These are phyloP conservation scores for Dromas ardeola DNA, from an alignment of 2,113 vertebrate genomes.

Conservation along the genomic window DNA sequence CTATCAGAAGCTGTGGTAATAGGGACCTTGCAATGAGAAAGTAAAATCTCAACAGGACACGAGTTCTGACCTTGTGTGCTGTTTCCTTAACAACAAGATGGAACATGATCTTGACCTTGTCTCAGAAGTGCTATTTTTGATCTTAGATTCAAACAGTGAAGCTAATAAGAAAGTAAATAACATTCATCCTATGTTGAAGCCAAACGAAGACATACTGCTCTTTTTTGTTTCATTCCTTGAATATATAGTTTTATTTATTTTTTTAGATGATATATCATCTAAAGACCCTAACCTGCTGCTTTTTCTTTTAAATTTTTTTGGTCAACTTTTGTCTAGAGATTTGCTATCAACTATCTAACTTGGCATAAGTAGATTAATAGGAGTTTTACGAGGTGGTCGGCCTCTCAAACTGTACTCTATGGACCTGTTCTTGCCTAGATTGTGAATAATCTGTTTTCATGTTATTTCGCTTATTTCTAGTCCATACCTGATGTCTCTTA, in stretches of 20 bases:
- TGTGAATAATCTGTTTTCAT: neutral
- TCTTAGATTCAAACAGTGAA: neutral
- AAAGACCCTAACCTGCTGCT: neutral
- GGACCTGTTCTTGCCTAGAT: neutral
- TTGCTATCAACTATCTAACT: neutral
- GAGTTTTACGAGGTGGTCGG: neutral
- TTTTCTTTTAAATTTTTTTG: neutral
- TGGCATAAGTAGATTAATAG: neutral
- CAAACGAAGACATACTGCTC: neutral
- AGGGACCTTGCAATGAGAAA: neutral
- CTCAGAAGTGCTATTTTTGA: neutral
- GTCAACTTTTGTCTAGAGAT: neutral
- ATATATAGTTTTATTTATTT: neutral
- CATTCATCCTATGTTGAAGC: neutral
- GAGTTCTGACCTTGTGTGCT: neutral
- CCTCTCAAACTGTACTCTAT: neutral
- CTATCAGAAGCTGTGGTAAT: neutral
- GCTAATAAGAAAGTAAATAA: neutral
- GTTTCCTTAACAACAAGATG: neutral
- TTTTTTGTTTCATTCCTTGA: neutral
- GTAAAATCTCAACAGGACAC: neutral
- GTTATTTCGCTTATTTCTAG: neutral
- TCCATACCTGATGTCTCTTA: neutral
- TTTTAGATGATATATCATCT: neutral
- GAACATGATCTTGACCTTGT: neutral